Base-by-base conservation (phyloP, 1,140 invertebrate species). In the Cydia splendana region DNA sequence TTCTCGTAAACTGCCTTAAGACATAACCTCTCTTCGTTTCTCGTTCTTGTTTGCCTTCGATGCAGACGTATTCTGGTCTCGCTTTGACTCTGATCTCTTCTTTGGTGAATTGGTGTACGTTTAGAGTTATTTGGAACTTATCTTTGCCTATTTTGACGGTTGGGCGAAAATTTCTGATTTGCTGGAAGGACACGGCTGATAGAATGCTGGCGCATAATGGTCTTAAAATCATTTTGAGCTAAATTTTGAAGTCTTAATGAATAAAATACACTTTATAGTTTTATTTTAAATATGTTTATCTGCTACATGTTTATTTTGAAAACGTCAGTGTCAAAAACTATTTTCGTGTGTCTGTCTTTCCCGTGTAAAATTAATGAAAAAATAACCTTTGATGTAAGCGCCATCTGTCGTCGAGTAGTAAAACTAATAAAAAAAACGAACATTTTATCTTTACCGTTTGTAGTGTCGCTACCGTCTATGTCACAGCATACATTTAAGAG, bases 31-130 rank as follows among this genome's bases (percentile, higher is more conserved):
- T 75, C 53, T 85, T 82, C 0, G 85, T 88, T 65, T 88, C 85
- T n/a, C 82, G 85, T 57, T 91, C 89, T 20, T 91, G 86, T 78
- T 92, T 92, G 0, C 91, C 91, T 84, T 93, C 89, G 69, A 93
- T 86, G 0, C 90, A 79, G 1, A 93, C 82, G 73, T 86, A 91
- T 45, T 93, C 89, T 9, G 86, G 80, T 4, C 85, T 79, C 0
- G 88, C 91, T 77, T 91, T 93, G 0, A 93, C 90, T n/a, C 85
- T 79, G 7, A 93, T 76, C 65, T 93, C 91, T 6, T 93, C 89
- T 75, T 87, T 88, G n/a, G 76, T 79, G 65, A 88, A 92, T 13
- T 89, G 77, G 18, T 82, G 84, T 2, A 93, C 84, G 30, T 93
- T 87, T 18, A 93, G 15, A 6, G 77, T 83, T 20, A 93, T 0